Conservation (phyloP, 2,797 vertebrate species). For the Notolepis coatsorum region DNA sequence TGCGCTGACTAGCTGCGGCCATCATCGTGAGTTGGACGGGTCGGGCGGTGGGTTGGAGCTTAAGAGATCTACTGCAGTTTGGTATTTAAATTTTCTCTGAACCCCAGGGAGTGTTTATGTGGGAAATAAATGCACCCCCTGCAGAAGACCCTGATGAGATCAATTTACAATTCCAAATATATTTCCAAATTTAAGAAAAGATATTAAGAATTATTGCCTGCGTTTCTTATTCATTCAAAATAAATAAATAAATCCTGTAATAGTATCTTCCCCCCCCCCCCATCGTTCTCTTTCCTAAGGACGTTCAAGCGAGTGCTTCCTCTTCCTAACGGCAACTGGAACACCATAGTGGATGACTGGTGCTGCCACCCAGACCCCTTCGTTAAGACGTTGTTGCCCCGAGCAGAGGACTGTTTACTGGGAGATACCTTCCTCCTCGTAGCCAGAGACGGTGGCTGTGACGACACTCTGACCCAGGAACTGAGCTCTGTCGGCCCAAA, state of each 20-base stretch:
- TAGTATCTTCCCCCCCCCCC: neutral
- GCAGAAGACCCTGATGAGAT: neutral
- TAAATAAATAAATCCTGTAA: neutral
- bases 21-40: slow-evolving; percentile 54
- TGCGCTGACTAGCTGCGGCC: slow-evolving; percentile 33
- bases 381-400: slow-evolving; percentile 86
- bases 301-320: slow-evolving; percentile 90
- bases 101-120: neutral
- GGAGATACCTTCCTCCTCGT: slow-evolving; percentile 91
- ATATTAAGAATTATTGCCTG: neutral
- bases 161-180: neutral
- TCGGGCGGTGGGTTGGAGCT: no score
- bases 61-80: no score
- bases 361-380: slow-evolving; percentile 97
- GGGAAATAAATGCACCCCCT: slow-evolving; percentile 1
- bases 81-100: slow-evolving; percentile 3
- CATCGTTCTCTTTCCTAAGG: slow-evolving; percentile 66
- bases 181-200: neutral
- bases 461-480: slow-evolving; percentile 65
- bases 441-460: slow-evolving; percentile 73
- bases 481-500: slow-evolving; percentile 35
- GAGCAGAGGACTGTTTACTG: slow-evolving; percentile 88
- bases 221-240: no score
- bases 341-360: slow-evolving; percentile 93
- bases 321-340: slow-evolving; percentile 93